Conservation (phyloP, 2,888 invertebrate genomes). For the Platycheirus rosarum region DNA sequence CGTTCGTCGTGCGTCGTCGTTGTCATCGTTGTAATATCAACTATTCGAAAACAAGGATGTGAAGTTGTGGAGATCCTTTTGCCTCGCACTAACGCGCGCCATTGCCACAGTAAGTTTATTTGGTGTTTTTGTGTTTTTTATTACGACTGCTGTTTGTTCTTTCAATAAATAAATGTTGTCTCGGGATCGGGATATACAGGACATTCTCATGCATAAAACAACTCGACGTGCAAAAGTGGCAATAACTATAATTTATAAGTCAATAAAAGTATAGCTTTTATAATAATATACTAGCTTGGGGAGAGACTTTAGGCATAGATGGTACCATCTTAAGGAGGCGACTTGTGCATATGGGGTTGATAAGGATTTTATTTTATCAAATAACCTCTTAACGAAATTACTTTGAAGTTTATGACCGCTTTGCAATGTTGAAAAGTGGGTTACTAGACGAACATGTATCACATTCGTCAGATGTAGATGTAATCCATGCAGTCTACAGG, state of each 20-base stretch:
- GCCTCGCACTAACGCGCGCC: neutral
- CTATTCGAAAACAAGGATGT: conserved; percentile 9
- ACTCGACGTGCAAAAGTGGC: conserved; percentile 68
- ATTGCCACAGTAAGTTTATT: conserved; percentile 36
- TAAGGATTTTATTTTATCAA: conserved; percentile 43
- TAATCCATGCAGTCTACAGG: no score
- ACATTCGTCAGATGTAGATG: conserved; percentile 8
- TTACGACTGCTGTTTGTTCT: conserved; percentile 64
- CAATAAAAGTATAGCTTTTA: conserved; percentile 47
- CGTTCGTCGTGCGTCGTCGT: no score
- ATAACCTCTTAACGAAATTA: conserved; percentile 65
- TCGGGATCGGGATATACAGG: conserved; percentile 28
- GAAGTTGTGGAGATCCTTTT: neutral
- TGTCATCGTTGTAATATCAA: no score
- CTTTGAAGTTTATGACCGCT: conserved; percentile 63
- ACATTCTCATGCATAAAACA: conserved; percentile 69
- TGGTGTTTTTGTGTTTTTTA: conserved; percentile 50
- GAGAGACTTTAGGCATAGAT: no score
- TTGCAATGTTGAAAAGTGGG: conserved; percentile 14
- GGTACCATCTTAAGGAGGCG: no score
- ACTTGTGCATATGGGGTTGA: neutral
- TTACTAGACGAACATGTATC: conserved; percentile 3
- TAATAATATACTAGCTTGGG: neutral
- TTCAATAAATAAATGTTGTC: conserved; percentile 64
- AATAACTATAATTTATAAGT: conserved; percentile 71